Conservation (phyloP, 2,113 vertebrate genomes). For the Stercorarius parasiticus region DNA sequence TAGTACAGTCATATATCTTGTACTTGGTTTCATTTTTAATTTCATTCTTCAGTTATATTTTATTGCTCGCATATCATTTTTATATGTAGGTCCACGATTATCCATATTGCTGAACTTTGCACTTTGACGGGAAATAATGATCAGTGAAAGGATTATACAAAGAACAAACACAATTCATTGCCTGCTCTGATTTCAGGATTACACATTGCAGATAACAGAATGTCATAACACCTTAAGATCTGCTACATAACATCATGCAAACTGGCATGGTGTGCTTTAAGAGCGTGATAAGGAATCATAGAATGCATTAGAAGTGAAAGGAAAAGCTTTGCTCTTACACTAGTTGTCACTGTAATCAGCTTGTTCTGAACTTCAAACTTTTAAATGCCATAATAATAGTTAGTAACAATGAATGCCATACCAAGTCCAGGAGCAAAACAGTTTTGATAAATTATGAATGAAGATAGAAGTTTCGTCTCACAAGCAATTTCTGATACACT, state of each 20-base stretch:
- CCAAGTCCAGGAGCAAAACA: not conserved
- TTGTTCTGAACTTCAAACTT: not conserved
- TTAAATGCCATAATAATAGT: not conserved
- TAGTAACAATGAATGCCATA: not conserved
- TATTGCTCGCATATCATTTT: accelerated
- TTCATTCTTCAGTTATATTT: not conserved
- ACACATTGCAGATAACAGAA: not conserved
- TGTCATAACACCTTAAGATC: not conserved
- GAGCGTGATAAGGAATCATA: not conserved
- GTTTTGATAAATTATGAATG: not conserved
- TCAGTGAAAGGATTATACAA: not conserved
- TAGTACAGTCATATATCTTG: not conserved
- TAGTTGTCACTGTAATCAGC: not conserved
- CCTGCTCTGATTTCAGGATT: not conserved
- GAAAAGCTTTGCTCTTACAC: not conserved
- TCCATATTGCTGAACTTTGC: not conserved
- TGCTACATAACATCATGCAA: not conserved
- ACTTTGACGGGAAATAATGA: not conserved
- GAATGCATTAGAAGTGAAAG: not conserved
- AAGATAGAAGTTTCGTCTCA: not conserved
- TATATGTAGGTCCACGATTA: not conserved
- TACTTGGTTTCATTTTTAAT: not conserved
- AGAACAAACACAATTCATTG: not conserved
- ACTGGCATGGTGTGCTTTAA: not conserved
- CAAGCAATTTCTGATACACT: not conserved